phyloP scores from a whole-genome alignment of 2,113 vertebrate species.

The Myiozetetes cayanensis region DNA sequence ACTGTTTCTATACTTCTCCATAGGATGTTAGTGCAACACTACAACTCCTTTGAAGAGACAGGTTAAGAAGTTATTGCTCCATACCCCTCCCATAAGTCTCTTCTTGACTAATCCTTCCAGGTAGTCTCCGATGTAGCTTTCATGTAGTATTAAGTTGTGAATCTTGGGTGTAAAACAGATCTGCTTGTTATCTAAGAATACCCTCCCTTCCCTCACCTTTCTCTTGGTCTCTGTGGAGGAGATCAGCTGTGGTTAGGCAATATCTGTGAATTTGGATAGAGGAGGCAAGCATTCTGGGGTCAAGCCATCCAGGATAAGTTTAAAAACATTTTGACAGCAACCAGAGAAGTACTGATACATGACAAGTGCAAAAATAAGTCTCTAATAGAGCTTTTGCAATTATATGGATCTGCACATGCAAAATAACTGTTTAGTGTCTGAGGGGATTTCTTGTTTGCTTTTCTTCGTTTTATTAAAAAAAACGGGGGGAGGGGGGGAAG shows the following conservation, averaged over 20 bases:
- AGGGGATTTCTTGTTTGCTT: neutral
- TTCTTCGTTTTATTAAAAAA: neutral
- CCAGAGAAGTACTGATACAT: neutral
- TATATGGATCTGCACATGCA: neutral
- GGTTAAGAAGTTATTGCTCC: neutral
- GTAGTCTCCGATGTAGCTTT: neutral
- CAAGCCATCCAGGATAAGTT: neutral
- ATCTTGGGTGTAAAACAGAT: neutral
- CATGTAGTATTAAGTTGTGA: neutral
- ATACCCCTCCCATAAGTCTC: neutral
- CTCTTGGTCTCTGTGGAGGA: neutral
- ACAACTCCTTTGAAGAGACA: neutral
- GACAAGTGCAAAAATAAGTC: neutral
- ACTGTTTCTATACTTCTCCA: neutral
- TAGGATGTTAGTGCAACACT: neutral
- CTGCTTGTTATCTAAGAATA: neutral
- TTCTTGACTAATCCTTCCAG: neutral
- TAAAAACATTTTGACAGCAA: neutral
- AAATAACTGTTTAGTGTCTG: neutral
- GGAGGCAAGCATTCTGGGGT: neutral
- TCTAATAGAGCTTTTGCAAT: neutral
- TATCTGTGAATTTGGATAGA: neutral
- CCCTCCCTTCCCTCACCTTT: neutral
- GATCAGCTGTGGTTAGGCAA: neutral
- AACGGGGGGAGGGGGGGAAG: too few species aligned